Base-by-base conservation (phyloP, 1,140 invertebrate species). In the Aporrectodea caliginosa region DNA sequence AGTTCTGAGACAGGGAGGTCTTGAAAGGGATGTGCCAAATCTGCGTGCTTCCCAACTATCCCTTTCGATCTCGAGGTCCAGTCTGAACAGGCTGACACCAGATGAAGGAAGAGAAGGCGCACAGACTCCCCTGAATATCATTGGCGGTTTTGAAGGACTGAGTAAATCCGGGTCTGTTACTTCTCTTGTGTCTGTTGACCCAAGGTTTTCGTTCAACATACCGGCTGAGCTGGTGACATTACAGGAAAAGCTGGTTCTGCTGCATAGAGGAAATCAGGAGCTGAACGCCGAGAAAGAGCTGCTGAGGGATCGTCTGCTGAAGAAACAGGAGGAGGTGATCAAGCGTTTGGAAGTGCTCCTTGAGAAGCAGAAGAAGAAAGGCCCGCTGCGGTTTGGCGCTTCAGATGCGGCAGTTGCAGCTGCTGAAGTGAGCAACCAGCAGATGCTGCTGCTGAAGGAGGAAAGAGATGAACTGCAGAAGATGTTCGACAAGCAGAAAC, bases 401-500 rank as follows among this genome's bases (percentile, higher is more conserved):
- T 74, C 73, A 30, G 73, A 74, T 33, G 2, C 34, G 33, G 34
- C 12, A 30, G 31, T 33, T 74, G 73, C 31, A 1, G 31, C 73
- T 31, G 29, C 73, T 74, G 73, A 74, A 74, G 34, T 74, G n/a
- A 74, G 31, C 33, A 34, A n/a, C 16, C 73, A 74, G n/a, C 73
- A 74, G 34, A 31, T 74, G n/a, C 31, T 30, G n/a, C n/a, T 74
- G 29, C 73, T 74, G 32, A n/a, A 74, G 33, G 73, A 6, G 30
- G 73, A 74, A 33, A 74, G 34, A 33, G 73, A 74, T 74, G 73
- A 74, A 1, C 33, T 74, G 16, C 16, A 27, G 33, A 32, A 74
- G 34, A 31, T 33, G 30, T n/a, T 74, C 27, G 34, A 2, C 29
- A 34, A 74, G 22, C 22, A 33, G 73, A 74, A 74, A 34, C n/a